Percentiles rank a stretch among this genome's conserved stretches.
These are phyloP conservation scores for Laspeyria flexula DNA, from an alignment of 2,888 invertebrate species.

Conservation along the genomic window DNA sequence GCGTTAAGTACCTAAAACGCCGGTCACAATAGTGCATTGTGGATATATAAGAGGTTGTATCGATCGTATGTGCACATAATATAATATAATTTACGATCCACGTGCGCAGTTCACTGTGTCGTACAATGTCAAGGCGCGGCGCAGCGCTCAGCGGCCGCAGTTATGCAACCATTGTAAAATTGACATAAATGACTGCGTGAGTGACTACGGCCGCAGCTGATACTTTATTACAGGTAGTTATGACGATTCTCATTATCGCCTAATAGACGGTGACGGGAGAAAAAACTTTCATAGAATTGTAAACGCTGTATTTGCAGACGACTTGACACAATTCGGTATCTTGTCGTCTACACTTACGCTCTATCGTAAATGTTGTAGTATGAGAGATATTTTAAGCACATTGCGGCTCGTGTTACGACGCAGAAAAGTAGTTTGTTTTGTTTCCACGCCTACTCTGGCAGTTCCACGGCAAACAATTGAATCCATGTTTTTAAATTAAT, in stretches of 20 bases:
- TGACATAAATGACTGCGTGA: slow-evolving; percentile 70
- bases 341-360: not conserved
- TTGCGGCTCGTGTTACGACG: slow-evolving; percentile 33
- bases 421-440: slow-evolving; percentile 30
- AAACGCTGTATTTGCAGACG: not conserved
- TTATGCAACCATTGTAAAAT: slow-evolving; percentile 81
- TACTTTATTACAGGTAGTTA: slow-evolving; percentile 38
- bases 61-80: slow-evolving; percentile 47
- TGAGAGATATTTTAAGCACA: slow-evolving; percentile 23
- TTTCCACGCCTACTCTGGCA: slow-evolving; percentile 31
- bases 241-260: slow-evolving; percentile 33
- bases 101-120: slow-evolving; percentile 76
- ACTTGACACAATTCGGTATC: not conserved
- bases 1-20: not conserved
- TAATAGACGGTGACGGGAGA: slow-evolving; percentile 5
- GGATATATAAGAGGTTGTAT: slow-evolving; percentile 31
- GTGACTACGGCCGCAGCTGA: slow-evolving; percentile 44
- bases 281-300: not conserved
- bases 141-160: slow-evolving; percentile 53
- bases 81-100: slow-evolving; percentile 76
- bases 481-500: slow-evolving; percentile 51
- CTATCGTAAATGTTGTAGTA: slow-evolving; percentile 6
- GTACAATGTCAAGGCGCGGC: slow-evolving; percentile 82
- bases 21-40: slow-evolving; percentile 8
- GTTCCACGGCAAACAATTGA: slow-evolving; percentile 52